A percentile compares a stretch with the other conserved stretches of the same genome.
Conservation (phyloP, 2,797 vertebrate genomes). For the Coranthus polyacanthus region DNA sequence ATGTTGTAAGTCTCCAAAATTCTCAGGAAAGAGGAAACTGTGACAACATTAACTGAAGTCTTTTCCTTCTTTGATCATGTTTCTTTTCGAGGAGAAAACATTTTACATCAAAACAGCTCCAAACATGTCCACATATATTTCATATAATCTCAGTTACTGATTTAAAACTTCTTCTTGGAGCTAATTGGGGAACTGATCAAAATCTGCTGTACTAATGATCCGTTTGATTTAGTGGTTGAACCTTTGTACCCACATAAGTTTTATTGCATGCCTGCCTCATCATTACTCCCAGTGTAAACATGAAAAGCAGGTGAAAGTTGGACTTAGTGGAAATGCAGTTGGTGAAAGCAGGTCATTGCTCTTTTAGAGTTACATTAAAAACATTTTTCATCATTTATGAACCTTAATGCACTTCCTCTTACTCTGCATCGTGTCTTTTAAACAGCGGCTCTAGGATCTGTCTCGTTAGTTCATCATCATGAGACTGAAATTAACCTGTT, state of each 20-base stretch:
- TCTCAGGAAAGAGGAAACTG: not conserved
- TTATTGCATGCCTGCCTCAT: not conserved
- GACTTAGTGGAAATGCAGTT: not conserved
- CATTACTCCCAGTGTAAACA: not conserved
- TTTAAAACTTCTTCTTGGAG: no score
- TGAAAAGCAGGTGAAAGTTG: not conserved
- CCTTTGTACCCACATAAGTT: no score
- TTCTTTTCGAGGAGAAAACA: no score
- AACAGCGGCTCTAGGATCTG: not conserved
- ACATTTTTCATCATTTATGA: not conserved
- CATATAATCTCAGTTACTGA: no score
- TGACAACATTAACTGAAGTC: not conserved
- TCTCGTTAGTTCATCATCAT: not conserved
- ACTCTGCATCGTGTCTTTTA: not conserved
- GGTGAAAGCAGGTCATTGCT: not conserved
- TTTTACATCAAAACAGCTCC: no score
- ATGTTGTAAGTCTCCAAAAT: slow-evolving; percentile 18
- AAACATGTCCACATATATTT: not conserved
- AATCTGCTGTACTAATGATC: no score
- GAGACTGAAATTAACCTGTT: not conserved
- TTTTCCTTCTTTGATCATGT: not conserved
- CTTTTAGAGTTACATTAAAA: not conserved
- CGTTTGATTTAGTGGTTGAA: no score
- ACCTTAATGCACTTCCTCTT: not conserved
- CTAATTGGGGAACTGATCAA: no score